Percentiles rank a stretch among this genome's conserved stretches.
Conservation (phyloP, 35 echinoderm and acorn worm species). For the Amphiura filiformis region DNA sequence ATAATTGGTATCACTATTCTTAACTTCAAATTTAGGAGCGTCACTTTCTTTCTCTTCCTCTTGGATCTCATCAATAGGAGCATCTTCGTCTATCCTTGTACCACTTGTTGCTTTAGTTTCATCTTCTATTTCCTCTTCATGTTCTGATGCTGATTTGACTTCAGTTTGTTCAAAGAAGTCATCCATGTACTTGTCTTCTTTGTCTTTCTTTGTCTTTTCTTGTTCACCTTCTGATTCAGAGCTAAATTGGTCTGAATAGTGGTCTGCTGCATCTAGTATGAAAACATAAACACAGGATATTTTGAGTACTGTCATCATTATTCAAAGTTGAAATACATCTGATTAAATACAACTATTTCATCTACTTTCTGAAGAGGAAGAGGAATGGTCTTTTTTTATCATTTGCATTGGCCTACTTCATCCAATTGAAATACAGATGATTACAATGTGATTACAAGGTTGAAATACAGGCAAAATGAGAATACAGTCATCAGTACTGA, state of each 20-base stretch:
- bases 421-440: too few relatives aligned
- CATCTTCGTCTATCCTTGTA: slow-evolving; percentile 24
- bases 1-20: background rate
- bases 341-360: too few relatives aligned
- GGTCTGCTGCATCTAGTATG: too few relatives aligned
- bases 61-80: background rate
- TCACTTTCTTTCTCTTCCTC: background rate
- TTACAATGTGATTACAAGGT: too few relatives aligned
- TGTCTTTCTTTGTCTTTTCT: background rate
- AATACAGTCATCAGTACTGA: too few relatives aligned
- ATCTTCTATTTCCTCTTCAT: slow-evolving; percentile 18
- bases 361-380: too few relatives aligned
- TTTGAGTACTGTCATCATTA: too few relatives aligned
- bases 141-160: background rate
- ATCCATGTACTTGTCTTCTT: background rate
- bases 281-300: too few relatives aligned
- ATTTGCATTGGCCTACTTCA: too few relatives aligned
- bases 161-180: background rate
- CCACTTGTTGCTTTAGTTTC: background rate
- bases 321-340: too few relatives aligned
- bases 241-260: background rate
- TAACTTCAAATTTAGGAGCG: background rate
- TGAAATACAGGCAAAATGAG: too few relatives aligned
- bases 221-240: background rate
- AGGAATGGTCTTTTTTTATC: too few relatives aligned